Evolutionary conservation across 2,113 vertebrate genomes (phyloP), one percentile per base, ranked within the genome.

Genomic region (Ciconia maguari): DNA sequence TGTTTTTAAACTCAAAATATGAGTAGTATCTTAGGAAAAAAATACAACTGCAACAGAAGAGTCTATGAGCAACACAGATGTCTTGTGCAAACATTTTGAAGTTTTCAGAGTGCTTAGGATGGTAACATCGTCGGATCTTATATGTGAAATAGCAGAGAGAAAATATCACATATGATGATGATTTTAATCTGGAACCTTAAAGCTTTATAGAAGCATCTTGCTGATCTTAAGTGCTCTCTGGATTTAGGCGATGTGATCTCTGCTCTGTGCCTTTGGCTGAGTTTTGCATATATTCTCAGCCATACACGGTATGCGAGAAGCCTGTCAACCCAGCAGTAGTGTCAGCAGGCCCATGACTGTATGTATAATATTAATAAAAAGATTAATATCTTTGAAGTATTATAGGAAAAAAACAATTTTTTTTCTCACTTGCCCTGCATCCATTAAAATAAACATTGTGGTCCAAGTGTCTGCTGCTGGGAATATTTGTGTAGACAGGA

Each of bases 401-500:
- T 95, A 80, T 46, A 94, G 89, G 91, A 42, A 16, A 95, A 95
- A 93, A 75, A 10, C 0, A 6, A 5, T 22, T 94, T 95, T 96
- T 97, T 89, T 78, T 61, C n/a, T 71, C 8, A 29, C 85, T 97
- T 60, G 58, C 74, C 96, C 65, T 95, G 16, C 71, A 85, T 96
- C 93, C 91, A 75, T 95, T 97, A 95, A 97, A 97, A 97, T 95
- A 97, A 98, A 97, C 76, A 94, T 48, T 95, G 96, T 91, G 95
- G 96, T 97, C 83, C 80, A 70, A 86, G 22, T 89, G 93, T 76
- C 87, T 93, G 78, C 41, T 89, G 48, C 93, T 93, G 86, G 83
- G 74, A 96, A 68, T 95, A 83, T 92, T 94, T 92, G 54, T 10
- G 6, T 44, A 89, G 96, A 95, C 93, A 84, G 85, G 70, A 79